Evolutionary conservation across 2,113 vertebrate genomes (phyloP).

Genomic region (Aptenodytes forsteri): DNA sequence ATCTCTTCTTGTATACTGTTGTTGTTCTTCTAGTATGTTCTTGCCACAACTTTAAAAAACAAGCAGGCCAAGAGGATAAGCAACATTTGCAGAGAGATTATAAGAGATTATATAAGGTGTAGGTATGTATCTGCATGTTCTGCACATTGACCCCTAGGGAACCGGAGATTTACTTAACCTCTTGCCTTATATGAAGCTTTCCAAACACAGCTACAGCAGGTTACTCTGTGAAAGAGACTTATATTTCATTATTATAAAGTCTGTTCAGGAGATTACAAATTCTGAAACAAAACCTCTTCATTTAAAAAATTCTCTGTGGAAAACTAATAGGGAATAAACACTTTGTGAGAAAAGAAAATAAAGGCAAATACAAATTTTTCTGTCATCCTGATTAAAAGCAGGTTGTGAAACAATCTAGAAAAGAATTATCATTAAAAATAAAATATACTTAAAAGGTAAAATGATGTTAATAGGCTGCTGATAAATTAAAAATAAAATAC

Average conservation of each 20-base stretch:
- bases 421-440: not conserved
- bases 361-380: constrained; percentile 38
- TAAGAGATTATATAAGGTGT: not conserved
- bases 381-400: constrained; percentile 31
- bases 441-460: constrained; percentile 15
- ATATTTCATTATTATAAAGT: constrained; percentile 23
- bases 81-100: not conserved
- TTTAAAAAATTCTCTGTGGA: constrained; percentile 61
- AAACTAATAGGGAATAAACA: constrained; percentile 50
- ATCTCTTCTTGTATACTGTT: not conserved
- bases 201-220: constrained; percentile 29
- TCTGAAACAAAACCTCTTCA: constrained; percentile 42
- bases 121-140: not conserved
- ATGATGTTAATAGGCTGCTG: not conserved
- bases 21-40: not conserved
- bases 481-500: not conserved
- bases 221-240: not conserved
- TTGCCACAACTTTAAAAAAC: not conserved
- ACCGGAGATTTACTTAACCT: constrained; percentile 7
- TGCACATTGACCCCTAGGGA: not conserved
- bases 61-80: not conserved
- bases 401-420: not conserved
- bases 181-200: not conserved
- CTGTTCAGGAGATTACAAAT: constrained; percentile 48
- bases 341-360: constrained; percentile 25